These are phyloP conservation scores for Zaprionus vittiger DNA, from an alignment of 1,140 invertebrate species.

Conservation along the genomic window DNA sequence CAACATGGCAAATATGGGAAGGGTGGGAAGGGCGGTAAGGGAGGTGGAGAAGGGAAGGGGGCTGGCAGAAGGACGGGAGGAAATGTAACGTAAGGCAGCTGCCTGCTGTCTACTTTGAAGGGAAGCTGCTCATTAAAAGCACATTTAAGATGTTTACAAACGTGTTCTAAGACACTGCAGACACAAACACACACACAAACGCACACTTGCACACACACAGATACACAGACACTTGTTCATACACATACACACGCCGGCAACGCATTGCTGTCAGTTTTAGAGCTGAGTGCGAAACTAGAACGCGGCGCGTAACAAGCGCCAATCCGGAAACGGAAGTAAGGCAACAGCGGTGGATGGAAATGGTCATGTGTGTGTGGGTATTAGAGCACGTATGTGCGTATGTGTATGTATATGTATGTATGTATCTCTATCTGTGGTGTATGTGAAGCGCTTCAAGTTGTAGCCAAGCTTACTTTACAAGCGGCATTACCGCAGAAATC, in stretches of 20 bases:
- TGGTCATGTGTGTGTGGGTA: slow-evolving; percentile 8
- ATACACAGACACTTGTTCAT: slow-evolving; percentile 21
- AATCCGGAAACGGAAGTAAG: slow-evolving; percentile 63
- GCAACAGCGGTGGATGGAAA: slow-evolving; percentile 19
- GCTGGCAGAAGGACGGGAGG: neutral
- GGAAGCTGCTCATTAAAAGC: slow-evolving; percentile 79
- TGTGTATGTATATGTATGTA: neutral
- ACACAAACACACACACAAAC: slow-evolving; percentile 34
- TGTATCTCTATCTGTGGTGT: neutral
- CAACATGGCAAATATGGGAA: slow-evolving; percentile 1
- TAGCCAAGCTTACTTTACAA: slow-evolving; percentile 54
- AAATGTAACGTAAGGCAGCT: slow-evolving; percentile 45
- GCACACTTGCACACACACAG: neutral
- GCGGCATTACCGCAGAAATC: slow-evolving; percentile 61
- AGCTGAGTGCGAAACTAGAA: slow-evolving; percentile 55
- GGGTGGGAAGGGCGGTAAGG: no score
- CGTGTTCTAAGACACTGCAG: slow-evolving; percentile 70
- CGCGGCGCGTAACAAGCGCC: slow-evolving; percentile 52
- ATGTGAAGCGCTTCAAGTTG: slow-evolving; percentile 1
- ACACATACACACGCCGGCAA: slow-evolving; percentile 27
- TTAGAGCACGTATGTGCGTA: neutral
- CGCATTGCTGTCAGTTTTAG: slow-evolving; percentile 43
- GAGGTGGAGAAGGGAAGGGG: neutral
- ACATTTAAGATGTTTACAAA: slow-evolving; percentile 83
- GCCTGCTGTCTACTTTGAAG: slow-evolving; percentile 41